Base-by-base conservation (phyloP, 2,113 vertebrate species). In the Oncorhynchus nerka region DNA sequence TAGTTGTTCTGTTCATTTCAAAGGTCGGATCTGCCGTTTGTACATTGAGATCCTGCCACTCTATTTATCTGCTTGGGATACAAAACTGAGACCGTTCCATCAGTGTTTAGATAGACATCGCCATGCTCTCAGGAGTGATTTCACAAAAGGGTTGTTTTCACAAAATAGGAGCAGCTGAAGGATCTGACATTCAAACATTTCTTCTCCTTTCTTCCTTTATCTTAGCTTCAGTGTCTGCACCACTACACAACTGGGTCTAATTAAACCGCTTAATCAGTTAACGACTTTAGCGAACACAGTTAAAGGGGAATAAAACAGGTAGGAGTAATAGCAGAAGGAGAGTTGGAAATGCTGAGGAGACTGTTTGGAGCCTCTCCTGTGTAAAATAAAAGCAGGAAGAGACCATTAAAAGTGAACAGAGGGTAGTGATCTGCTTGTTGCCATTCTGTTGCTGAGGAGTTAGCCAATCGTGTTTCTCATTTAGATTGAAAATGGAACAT, bases 191-290 rank as follows among this genome's bases (percentile, higher is more conserved):
- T 62, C 22, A 5, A 16, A 9, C 3, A 16, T 24, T 24, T 62
- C 19, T 24, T 62, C 5, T 62, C n/a, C 5, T 30, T 67, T 67
- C 12, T 67, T 71, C 6, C 39, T 8, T 49, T 55, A 22, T 19
- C 48, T 49, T 34, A 71, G 32, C 73, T 74, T 66, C 74, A 66
- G 81, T 81, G 79, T 89, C 91, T 90, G 84, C 76, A 45, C 83
- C 80, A 59, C 78, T 48, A 70, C n/a, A 70, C 39, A 85, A 85
- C 80, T 72, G 83, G 86, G 90, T 88, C 91, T 93, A 93, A 94
- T 94, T 94, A 93, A 92, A 93, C 86, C 88, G 87, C 91, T 91
- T 93, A 93, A 94, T 94, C 91, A 93, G 91, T 93, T 93, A 94
- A 92, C 87, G 89, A 93, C 89, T 91, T 83, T 85, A 86, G 90